These are phyloP conservation scores for Campoplex nolae DNA, from an alignment of 2,888 invertebrate genomes.

Conservation along the genomic window DNA sequence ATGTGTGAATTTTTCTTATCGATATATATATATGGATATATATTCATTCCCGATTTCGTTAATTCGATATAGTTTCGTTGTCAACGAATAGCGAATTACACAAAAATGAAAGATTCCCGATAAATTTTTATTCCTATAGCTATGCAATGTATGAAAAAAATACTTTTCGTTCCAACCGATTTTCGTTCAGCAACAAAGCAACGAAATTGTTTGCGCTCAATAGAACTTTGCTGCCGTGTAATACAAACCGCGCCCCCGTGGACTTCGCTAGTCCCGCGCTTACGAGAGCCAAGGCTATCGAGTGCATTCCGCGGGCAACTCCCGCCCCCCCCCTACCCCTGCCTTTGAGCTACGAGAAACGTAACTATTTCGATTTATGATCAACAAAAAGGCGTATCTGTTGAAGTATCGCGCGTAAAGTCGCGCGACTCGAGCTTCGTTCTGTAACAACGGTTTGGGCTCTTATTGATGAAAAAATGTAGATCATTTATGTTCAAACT, in stretches of 20 bases:
- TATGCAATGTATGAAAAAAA: slow-evolving; percentile 66
- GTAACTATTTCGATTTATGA: slow-evolving; percentile 15
- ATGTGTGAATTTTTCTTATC: neutral
- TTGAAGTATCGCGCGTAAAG: neutral
- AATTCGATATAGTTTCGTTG: too few species aligned
- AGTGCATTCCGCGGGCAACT: slow-evolving; percentile 76
- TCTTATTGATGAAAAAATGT: neutral
- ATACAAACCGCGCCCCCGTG: slow-evolving; percentile 41
- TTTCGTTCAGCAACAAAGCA: slow-evolving; percentile 54
- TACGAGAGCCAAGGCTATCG: slow-evolving; percentile 81
- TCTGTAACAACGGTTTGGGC: neutral
- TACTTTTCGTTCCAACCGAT: slow-evolving; percentile 70
- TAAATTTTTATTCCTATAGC: neutral
- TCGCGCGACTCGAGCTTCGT: neutral
- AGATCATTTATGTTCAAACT: neutral
- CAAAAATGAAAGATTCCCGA: neutral
- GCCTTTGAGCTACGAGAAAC: slow-evolving; percentile 25
- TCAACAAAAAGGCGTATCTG: slow-evolving; percentile 4
- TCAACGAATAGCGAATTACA: too few species aligned
- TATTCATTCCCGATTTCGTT: too few species aligned
- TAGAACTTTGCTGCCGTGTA: slow-evolving; percentile 39
- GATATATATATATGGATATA: too few species aligned
- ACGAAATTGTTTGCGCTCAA: slow-evolving; percentile 20
- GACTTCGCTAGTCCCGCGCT: slow-evolving; percentile 71
- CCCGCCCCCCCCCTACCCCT: slow-evolving; percentile 35